Evolutionary conservation across 2,888 invertebrate genomes (phyloP), one percentile per base, ranked within the genome.

Genomic region (Melinaea menophilus): DNA sequence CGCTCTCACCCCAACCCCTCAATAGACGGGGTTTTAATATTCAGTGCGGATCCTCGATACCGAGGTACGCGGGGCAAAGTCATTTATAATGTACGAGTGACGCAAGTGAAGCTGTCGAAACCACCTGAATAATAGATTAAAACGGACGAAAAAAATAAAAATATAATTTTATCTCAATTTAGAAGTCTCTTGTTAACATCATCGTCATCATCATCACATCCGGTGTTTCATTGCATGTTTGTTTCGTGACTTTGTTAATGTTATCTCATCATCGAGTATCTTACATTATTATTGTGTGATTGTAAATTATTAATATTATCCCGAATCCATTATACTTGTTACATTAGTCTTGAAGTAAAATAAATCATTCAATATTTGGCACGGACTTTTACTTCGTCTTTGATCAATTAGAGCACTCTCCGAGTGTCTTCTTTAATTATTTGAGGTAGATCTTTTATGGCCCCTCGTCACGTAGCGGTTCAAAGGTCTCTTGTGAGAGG

Each of bases 291-390:
- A 22, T 22, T 22, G 22, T 22, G 1, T 1, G 22, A 22, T 22
- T 22, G 22, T 22, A 22, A 22, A 22, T 22, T 22, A 22, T 22
- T 22, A 22, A 22, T 22, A 22, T 22, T 22, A 22, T 22, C 0
- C 22, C 22, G 22, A 22, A 22, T 22, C 22, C 22, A 22, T 22
- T 22, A 22, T 22, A 22, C n/a, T 22, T 22, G 22, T 22, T 22
- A 22, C 22, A 22, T 22, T 22, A 37, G 48, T 48, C 46, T 54
- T 59, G 60, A 61, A 58, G 56, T 31, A 60, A 48, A 56, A 56
- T 65, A 41, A 62, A 64, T 65, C 46, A 60, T 46, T 59, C 31
- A 35, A 7, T 56, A 22, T 58, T 63, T 67, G 67, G 61, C 67
- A 65, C 56, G 51, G 34, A 22, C 55, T 34, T 37, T 7, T 41